Base-by-base conservation (phyloP, 2,113 vertebrate genomes). In the Acanthochromis polyacanthus region DNA sequence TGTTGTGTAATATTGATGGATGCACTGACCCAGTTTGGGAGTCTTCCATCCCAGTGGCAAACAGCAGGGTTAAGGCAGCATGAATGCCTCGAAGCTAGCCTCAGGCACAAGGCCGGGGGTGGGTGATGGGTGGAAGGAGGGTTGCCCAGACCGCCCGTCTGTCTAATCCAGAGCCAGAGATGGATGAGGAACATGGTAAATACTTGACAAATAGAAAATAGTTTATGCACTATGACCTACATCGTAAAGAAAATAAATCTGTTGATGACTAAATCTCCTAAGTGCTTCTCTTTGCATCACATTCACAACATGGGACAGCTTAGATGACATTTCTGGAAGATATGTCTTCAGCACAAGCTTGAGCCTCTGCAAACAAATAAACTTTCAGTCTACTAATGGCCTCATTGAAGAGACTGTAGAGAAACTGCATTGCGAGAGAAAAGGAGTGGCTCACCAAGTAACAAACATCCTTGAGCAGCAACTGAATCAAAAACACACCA, bases 1-100 rank as follows among this genome's bases (percentile, higher is more conserved):
- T 8, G 17, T 84, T 30, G 63, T 91, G 74, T 71, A 88, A 88
- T 87, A 89, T 90, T 92, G 83, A 86, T 88, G 82, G 46, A 71
- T 75, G 60, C 32, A 36, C 55, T 87, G 85, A 87, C 91, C 92
- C 82, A 90, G 59, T 88, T 89, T 81, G 72, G 65, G 61, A 87
- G 75, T 74, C 69, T 76, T 65, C 23, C 4, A 75, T 75, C 76
- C 75, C 80, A 81, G 67, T 71, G 66, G 78, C 75, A 81, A 87
- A 79, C 74, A 78, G 85, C 62, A 56, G 76, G 71, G 79, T 85
- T 83, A 83, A 81, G 75, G 81, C 78, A 82, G 83, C 80, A 82
- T 68, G 79, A 71, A 71, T 86, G 88, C 87, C 88, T 83, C 19
- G 10, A 52, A 86, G 87, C 90, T 61, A 63, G 89, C 89, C 85